Evolutionary conservation across 92 coral and sea anemone species (phyloP).

Genomic region (Scolanthus callimorphus): DNA sequence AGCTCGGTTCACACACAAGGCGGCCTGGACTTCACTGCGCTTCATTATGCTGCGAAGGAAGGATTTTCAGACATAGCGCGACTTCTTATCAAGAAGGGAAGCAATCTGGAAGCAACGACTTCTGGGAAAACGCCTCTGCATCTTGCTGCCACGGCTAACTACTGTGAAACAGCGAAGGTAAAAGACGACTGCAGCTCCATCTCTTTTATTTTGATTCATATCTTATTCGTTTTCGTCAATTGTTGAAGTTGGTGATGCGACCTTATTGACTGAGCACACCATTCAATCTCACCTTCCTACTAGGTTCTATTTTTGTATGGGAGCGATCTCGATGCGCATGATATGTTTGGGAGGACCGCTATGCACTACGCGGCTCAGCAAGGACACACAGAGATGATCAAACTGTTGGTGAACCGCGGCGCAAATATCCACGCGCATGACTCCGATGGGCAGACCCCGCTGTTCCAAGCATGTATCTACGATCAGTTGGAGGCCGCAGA

Average conservation of each 20-base stretch:
- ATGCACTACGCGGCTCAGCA: slow-evolving; percentile 80
- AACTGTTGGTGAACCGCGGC: slow-evolving; percentile 49
- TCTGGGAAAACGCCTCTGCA: slow-evolving; percentile 78
- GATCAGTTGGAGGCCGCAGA: slow-evolving; percentile 51
- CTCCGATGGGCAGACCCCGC: slow-evolving; percentile 71
- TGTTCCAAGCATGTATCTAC: slow-evolving; percentile 61
- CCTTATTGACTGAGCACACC: no score
- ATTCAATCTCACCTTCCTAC: no score
- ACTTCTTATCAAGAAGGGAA: slow-evolving; percentile 58
- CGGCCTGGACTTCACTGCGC: slow-evolving; percentile 68
- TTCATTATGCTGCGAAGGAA: slow-evolving; percentile 68
- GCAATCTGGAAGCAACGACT: slow-evolving; percentile 68
- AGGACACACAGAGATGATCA: slow-evolving; percentile 62
- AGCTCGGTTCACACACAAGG: slow-evolving; percentile 64
- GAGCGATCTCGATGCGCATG: slow-evolving; percentile 66
- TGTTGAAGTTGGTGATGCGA: no score
- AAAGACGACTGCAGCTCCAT: no score
- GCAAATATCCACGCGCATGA: slow-evolving; percentile 62
- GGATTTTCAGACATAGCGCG: slow-evolving; percentile 59
- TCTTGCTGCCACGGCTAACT: slow-evolving; percentile 61
- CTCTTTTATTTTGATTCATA: no score
- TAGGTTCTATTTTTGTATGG: slow-evolving; percentile 51
- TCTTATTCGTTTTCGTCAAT: no score
- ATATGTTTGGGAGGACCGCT: slow-evolving; percentile 81
- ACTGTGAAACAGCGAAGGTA: slow-evolving; percentile 47